These are phyloP conservation scores for Hirtodrosophila histrioides DNA, from an alignment of 2,888 invertebrate genomes.

Conservation along the genomic window DNA sequence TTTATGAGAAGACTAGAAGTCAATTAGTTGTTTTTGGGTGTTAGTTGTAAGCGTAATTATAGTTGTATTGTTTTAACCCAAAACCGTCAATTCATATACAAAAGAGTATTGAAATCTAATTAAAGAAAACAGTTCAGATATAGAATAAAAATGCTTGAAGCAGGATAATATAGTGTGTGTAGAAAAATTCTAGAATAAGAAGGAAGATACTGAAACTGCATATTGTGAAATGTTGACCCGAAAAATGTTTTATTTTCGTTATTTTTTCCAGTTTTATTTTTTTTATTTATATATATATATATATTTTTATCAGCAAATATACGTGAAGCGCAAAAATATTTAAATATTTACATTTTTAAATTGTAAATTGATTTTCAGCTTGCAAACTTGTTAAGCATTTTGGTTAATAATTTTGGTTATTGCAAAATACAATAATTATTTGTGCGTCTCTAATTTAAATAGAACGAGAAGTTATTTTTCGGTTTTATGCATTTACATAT, in stretches of 20 bases:
- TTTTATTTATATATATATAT: slow-evolving; percentile 1
- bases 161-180: slow-evolving; percentile 46
- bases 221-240: slow-evolving; percentile 74
- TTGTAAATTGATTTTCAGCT: slow-evolving; percentile 12
- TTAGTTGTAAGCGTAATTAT: slow-evolving; percentile 47
- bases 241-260: slow-evolving; percentile 84
- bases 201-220: slow-evolving; percentile 35
- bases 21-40: slow-evolving; percentile 51
- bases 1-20: slow-evolving; percentile 38
- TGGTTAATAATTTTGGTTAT: slow-evolving; percentile 82
- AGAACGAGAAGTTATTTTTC: slow-evolving; percentile 20
- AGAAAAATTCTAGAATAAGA: slow-evolving; percentile 42
- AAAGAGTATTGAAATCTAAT: slow-evolving; percentile 45
- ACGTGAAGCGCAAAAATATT: slow-evolving; percentile 34
- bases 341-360: too few relatives aligned
- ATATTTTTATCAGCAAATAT: slow-evolving; percentile 25
- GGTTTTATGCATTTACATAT: slow-evolving; percentile 28
- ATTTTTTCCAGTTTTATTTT: slow-evolving; percentile 38
- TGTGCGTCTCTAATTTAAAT: slow-evolving; percentile 28
- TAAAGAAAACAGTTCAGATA: slow-evolving; percentile 38
- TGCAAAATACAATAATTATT: slow-evolving; percentile 82
- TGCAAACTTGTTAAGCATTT: slow-evolving; percentile 57
- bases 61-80: slow-evolving; percentile 37
- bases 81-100: slow-evolving; percentile 53
- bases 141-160: slow-evolving; percentile 37